A percentile compares a stretch with the other conserved stretches of the same genome.
phyloP scores from a whole-genome alignment of 2,888 invertebrate genomes.

The Monochamus alternatus region DNA sequence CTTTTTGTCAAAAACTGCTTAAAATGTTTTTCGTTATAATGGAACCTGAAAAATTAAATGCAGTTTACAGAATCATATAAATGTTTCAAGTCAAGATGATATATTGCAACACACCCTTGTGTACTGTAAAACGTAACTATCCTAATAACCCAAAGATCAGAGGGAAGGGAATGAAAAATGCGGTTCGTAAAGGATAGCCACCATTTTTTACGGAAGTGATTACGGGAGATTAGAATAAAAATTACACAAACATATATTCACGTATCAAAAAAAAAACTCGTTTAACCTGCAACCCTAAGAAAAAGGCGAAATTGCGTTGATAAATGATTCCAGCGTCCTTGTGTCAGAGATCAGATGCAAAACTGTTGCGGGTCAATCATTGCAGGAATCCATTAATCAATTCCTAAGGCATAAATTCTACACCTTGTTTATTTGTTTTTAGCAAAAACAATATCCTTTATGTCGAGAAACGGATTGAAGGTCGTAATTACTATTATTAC shows the following conservation, averaged over 20 bases:
- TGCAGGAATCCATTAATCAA: slow-evolving; percentile 58
- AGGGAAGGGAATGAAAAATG: slow-evolving; percentile 12
- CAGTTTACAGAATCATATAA: too few species aligned
- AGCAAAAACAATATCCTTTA: slow-evolving; percentile 42
- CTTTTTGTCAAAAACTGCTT: too few species aligned
- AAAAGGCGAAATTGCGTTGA: slow-evolving; percentile 49
- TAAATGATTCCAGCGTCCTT: slow-evolving; percentile 57
- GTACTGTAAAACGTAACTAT: neutral
- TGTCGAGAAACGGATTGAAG: slow-evolving; percentile 17
- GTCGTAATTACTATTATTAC: slow-evolving; percentile 17
- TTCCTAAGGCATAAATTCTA: slow-evolving; percentile 42
- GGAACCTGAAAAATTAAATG: too few species aligned
- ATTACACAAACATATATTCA: slow-evolving; percentile 53
- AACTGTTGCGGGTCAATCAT: slow-evolving; percentile 59
- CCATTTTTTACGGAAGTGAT: slow-evolving; percentile 29
- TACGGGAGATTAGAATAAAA: slow-evolving; percentile 26
- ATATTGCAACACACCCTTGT: too few species aligned
- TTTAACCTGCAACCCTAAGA: slow-evolving; percentile 45
- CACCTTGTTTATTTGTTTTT: slow-evolving; percentile 47
- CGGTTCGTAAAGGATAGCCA: slow-evolving; percentile 12
- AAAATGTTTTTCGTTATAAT: too few species aligned
- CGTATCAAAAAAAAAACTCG: slow-evolving; percentile 48
- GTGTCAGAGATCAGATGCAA: slow-evolving; percentile 61
- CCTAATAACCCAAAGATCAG: neutral
- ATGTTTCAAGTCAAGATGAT: too few species aligned